These are phyloP conservation scores for Coturnix japonica DNA, from an alignment of 2,113 vertebrate genomes.

Conservation along the genomic window DNA sequence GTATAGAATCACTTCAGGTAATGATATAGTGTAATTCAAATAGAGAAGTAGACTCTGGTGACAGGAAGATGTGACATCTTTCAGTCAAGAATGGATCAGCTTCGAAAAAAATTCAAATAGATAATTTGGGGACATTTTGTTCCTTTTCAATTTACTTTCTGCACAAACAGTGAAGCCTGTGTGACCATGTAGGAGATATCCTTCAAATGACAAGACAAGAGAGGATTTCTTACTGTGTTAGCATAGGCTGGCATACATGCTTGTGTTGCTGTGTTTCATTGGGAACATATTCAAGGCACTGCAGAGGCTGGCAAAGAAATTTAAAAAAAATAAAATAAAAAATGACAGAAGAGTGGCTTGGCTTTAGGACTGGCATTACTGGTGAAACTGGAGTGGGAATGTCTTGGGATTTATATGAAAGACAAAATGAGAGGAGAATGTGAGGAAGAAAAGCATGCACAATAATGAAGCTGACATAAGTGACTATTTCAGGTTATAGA, in stretches of 20 bases:
- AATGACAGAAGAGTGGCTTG: slow-evolving; percentile 49
- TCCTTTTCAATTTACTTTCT: background rate
- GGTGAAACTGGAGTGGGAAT: background rate
- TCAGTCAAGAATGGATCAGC: background rate
- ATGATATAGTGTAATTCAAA: background rate
- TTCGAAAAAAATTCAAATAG: background rate
- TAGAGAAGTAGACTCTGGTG: background rate
- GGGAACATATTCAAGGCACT: slow-evolving; percentile 15
- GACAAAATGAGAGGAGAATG: background rate
- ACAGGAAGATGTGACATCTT: background rate
- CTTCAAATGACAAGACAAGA: slow-evolving; percentile 18
- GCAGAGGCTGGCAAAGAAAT: slow-evolving; percentile 20
- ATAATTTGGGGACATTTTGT: background rate
- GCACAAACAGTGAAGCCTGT: background rate
- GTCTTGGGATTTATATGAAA: background rate
- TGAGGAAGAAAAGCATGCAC: background rate
- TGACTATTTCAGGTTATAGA: background rate
- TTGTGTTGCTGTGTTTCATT: slow-evolving; percentile 2
- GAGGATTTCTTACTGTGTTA: slow-evolving; percentile 29
- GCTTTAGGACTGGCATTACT: background rate
- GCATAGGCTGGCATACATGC: background rate
- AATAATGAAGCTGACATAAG: background rate
- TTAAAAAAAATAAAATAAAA: background rate
- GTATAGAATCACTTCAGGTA: background rate
- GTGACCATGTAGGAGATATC: background rate